Conservation (phyloP, 2,113 vertebrate species). For the Larimichthys polyactis region DNA sequence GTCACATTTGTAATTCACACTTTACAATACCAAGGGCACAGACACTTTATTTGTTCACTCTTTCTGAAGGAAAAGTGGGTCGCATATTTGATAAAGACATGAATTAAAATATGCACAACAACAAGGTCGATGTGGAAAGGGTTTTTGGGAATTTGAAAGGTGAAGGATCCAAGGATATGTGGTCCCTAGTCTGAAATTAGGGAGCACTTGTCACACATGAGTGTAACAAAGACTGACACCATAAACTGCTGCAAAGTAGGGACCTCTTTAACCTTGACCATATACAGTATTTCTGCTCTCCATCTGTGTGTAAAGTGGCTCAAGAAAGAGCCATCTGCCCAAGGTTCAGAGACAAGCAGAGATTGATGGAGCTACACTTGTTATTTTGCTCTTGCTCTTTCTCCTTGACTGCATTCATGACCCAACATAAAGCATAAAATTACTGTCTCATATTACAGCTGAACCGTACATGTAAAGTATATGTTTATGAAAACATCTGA, state of each 20-base stretch:
- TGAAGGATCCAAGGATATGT: slow-evolving; percentile 25
- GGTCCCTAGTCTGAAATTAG: slow-evolving; percentile 1
- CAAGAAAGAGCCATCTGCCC: slow-evolving; percentile 9
- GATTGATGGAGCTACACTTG: slow-evolving; percentile 28
- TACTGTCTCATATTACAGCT: too few species aligned
- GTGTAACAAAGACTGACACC: not conserved
- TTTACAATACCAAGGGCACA: not conserved
- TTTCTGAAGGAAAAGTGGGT: slow-evolving; percentile 28
- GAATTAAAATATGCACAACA: slow-evolving; percentile 19
- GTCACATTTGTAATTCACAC: not conserved
- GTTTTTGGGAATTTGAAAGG: slow-evolving; percentile 22
- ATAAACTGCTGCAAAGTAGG: not conserved
- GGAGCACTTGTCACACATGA: not conserved
- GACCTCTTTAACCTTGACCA: slow-evolving; percentile 29
- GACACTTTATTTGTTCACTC: fast-evolving
- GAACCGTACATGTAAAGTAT: too few species aligned
- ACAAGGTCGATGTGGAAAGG: slow-evolving; percentile 18
- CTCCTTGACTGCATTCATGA: slow-evolving; percentile 27
- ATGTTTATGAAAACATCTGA: too few species aligned
- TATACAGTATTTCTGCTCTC: not conserved
- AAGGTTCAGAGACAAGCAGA: slow-evolving; percentile 22
- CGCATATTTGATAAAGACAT: slow-evolving; percentile 20
- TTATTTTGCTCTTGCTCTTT: not conserved
- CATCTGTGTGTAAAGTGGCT: slow-evolving; percentile 27
- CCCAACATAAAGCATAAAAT: not conserved